Conservation (phyloP, 2,113 vertebrate genomes). For the Hippoglossus stenolepis region DNA sequence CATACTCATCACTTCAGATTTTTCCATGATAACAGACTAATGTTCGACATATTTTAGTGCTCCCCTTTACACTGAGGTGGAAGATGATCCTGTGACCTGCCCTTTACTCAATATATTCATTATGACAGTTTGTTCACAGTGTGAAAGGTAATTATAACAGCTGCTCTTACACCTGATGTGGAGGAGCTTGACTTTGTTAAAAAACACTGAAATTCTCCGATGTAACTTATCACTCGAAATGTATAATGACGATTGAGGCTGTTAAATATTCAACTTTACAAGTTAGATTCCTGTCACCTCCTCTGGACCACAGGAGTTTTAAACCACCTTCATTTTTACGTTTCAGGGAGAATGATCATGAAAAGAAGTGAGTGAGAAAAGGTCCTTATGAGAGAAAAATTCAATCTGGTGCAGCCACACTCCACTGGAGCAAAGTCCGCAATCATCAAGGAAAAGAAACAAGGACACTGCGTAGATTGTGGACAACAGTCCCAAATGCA, state of each 20-base stretch:
- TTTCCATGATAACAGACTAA: background rate
- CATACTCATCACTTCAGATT: background rate
- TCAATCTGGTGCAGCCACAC: background rate
- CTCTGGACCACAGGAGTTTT: conserved; percentile 4
- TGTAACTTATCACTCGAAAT: background rate
- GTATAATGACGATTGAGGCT: background rate
- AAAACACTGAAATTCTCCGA: background rate
- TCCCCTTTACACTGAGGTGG: background rate
- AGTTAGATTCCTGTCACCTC: background rate
- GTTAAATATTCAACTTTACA: background rate
- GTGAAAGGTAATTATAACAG: background rate
- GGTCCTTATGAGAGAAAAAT: background rate
- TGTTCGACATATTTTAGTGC: conserved; percentile 14
- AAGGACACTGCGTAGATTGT: conserved; percentile 16
- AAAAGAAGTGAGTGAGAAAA: background rate
- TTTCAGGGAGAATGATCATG: background rate
- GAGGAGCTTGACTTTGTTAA: background rate
- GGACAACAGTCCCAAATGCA: conserved; percentile 10
- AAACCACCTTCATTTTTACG: background rate
- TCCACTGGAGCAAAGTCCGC: conserved; percentile 1
- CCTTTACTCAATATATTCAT: background rate
- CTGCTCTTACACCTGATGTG: background rate
- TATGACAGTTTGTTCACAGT: background rate
- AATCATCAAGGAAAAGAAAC: conserved; percentile 3
- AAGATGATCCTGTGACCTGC: conserved; percentile 13